Conservation (phyloP, 1,140 invertebrate species). For the Hylaeus volcanicus region DNA sequence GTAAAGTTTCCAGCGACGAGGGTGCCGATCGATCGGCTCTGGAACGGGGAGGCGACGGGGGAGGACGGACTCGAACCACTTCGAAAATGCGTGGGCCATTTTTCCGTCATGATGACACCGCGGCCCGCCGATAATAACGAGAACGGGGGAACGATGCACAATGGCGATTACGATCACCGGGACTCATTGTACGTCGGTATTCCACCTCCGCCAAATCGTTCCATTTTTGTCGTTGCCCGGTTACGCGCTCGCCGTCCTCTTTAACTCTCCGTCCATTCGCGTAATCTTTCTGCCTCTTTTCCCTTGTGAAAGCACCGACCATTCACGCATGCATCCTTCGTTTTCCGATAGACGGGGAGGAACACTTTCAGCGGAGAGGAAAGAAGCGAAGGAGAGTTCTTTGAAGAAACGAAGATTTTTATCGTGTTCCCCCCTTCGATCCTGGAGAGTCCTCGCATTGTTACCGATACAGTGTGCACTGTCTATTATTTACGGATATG, state of each 20-base stretch:
- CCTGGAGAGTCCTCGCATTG: not conserved
- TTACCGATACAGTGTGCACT: not conserved
- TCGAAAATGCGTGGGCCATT: slow-evolving; percentile 65
- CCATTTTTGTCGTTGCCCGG: slow-evolving; percentile 52
- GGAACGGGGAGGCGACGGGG: slow-evolving; percentile 32
- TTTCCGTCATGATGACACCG: slow-evolving; percentile 52
- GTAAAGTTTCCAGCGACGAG: slow-evolving; percentile 51
- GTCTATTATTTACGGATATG: not conserved
- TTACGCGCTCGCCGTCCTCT: slow-evolving; percentile 42
- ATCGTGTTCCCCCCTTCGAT: not conserved
- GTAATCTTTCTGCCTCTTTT: slow-evolving; percentile 31
- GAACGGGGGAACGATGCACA: slow-evolving; percentile 44
- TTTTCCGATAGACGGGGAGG: slow-evolving; percentile 1
- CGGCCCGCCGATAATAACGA: slow-evolving; percentile 56
- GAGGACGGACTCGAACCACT: slow-evolving; percentile 26
- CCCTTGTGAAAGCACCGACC: slow-evolving; percentile 15
- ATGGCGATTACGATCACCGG: slow-evolving; percentile 63
- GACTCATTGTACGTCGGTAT: slow-evolving; percentile 58
- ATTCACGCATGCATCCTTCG: slow-evolving; percentile 25
- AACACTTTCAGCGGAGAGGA: not conserved
- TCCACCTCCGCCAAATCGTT: slow-evolving; percentile 49
- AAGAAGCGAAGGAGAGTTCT: not conserved
- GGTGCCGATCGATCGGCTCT: slow-evolving; percentile 51
- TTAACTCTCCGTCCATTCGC: slow-evolving; percentile 30
- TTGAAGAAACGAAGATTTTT: not conserved